Evolutionary conservation across 2,113 vertebrate genomes (phyloP).

Genomic region (Campylomormyrus tamandua): DNA sequence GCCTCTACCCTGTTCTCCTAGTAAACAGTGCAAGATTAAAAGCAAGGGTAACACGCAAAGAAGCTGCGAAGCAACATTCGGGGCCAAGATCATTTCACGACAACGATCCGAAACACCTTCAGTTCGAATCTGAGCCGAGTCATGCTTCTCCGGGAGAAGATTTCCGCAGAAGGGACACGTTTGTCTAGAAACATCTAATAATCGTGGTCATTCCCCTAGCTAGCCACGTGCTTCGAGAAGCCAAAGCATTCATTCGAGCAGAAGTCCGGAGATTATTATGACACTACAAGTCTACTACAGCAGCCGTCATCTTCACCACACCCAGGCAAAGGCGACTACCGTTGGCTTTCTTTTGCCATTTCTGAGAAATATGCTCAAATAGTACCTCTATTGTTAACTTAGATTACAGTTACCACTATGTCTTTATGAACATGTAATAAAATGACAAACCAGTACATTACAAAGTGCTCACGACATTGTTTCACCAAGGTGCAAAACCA

Average conservation of each 20-base stretch:
- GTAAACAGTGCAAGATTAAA: not conserved
- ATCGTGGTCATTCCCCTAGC: not conserved
- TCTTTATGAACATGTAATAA: conserved; percentile 30
- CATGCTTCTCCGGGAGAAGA: conserved; percentile 11
- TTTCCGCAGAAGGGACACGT: conserved; percentile 13
- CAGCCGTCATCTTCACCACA: conserved; percentile 35
- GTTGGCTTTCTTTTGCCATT: conserved; percentile 20
- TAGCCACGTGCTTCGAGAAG: not conserved
- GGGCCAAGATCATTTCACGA: not conserved
- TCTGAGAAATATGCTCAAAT: conserved; percentile 18
- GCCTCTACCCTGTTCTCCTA: conserved; percentile 2
- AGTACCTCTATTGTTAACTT: conserved; percentile 18
- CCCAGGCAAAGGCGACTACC: conserved; percentile 33
- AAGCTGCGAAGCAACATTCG: conserved; percentile 17
- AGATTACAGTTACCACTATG: conserved; percentile 31
- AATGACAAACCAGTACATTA: conserved; percentile 47
- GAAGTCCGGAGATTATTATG: conserved; percentile 18
- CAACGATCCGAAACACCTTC: not conserved
- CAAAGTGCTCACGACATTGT: conserved; percentile 48
- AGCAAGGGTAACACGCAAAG: not conserved
- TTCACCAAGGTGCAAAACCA: conserved; percentile 46
- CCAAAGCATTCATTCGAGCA: not conserved
- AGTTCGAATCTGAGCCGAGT: not conserved
- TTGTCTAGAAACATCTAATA: conserved; percentile 22
- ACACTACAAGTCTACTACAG: conserved; percentile 37